A percentile compares a stretch with the other conserved stretches of the same genome.
These are phyloP conservation scores for Papilio aristodemus DNA, from an alignment of 1,140 invertebrate species.

Conservation along the genomic window DNA sequence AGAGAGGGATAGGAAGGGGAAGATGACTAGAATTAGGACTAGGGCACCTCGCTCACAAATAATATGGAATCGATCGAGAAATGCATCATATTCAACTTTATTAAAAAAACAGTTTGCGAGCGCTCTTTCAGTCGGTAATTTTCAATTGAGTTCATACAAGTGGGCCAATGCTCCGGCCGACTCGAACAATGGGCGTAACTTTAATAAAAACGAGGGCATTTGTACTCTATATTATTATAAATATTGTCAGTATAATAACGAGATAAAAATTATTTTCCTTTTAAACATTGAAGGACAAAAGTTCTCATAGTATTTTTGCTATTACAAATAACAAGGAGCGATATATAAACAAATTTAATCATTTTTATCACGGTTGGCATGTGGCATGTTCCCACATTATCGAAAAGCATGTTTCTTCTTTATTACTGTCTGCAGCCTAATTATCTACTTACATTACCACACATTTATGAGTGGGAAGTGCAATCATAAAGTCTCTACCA, in stretches of 20 bases:
- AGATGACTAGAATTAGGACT: too few relatives aligned
- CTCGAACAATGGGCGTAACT: slow-evolving; percentile 7
- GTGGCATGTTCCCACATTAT: slow-evolving; percentile 3
- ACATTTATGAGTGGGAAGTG: too few relatives aligned
- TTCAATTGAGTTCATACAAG: slow-evolving; percentile 20
- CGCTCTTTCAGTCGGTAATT: not conserved
- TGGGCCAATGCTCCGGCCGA: not conserved
- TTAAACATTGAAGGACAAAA: too few relatives aligned
- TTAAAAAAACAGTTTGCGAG: slow-evolving; percentile 2
- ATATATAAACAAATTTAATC: not conserved
- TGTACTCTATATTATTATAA: slow-evolving; percentile 13
- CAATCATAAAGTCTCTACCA: too few relatives aligned
- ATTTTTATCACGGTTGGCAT: not conserved
- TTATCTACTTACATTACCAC: not conserved
- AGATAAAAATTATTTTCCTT: too few relatives aligned
- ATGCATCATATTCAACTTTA: too few relatives aligned
- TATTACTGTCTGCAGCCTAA: not conserved
- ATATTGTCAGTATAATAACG: too few relatives aligned
- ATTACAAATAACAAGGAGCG: not conserved
- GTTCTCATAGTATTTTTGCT: not conserved
- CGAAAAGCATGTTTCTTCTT: not conserved
- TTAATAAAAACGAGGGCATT: slow-evolving; percentile 21
- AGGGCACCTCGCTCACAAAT: too few relatives aligned
- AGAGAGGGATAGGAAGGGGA: too few relatives aligned
- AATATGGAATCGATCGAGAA: too few relatives aligned